These are phyloP conservation scores for Pangasianodon hypophthalmus DNA, from an alignment of 2,113 vertebrate genomes.

Conservation along the genomic window DNA sequence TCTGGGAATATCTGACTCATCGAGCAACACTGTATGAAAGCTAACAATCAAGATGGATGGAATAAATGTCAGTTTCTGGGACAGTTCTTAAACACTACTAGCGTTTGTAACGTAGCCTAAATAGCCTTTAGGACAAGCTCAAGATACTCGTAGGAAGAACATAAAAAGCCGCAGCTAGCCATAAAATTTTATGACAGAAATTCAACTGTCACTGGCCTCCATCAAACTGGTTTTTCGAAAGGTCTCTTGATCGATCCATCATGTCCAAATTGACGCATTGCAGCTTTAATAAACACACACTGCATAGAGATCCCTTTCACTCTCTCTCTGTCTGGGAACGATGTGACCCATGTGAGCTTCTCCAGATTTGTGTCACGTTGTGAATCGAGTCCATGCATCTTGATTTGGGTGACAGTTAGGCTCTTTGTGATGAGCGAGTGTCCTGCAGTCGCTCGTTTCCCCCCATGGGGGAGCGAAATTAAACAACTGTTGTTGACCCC, in stretches of 20 bases:
- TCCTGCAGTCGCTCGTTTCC: constrained; percentile 40
- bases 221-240: not conserved
- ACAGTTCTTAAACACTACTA: not conserved
- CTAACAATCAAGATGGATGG: not conserved
- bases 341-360: constrained; percentile 48
- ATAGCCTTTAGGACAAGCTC: not conserved
- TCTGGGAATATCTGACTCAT: not conserved
- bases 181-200: constrained; percentile 13
- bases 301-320: constrained; percentile 48
- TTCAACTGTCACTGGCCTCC: constrained; percentile 1
- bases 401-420: constrained; percentile 52
- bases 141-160: not conserved
- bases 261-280: constrained; percentile 34
- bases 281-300: constrained; percentile 24
- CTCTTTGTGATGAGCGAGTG: constrained; percentile 50
- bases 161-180: not conserved
- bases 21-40: not conserved
- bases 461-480: constrained; percentile 50
- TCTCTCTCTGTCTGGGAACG: constrained; percentile 46
- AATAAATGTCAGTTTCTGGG: not conserved
- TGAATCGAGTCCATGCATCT: constrained; percentile 48
- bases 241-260: constrained; percentile 36
- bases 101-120: not conserved
- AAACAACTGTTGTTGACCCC: constrained; percentile 63
- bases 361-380: constrained; percentile 38